Evolutionary conservation across 2,888 invertebrate species (phyloP), one percentile per base, ranked within the genome.

Genomic region (Anodontia alba): DNA sequence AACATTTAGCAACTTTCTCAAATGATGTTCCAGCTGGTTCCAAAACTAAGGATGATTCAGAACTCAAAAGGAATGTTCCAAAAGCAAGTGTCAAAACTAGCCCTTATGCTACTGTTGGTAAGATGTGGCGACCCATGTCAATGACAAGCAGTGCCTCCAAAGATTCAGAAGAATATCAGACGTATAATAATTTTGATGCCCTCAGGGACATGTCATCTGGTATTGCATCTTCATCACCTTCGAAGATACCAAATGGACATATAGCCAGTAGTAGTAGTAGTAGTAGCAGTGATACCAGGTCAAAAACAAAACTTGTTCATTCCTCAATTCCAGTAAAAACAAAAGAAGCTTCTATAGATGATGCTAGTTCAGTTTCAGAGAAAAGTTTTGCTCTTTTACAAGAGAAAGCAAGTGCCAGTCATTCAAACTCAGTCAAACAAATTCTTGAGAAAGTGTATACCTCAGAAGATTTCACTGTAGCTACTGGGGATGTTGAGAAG

Each of bases 101-200:
- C 76, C 91, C 91, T 5, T 90, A 88, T 82, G 89, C 91, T 38
- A 91, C 91, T 33, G 88, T 91, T 15, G 84, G 87, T 68, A 91
- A 90, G 73, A 91, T 91, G 90, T 91, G 91, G 90, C 84, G 91
- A 17, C 91, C 91, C 20, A 88, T 90, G 75, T 80, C 90, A 29
- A 90, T 89, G 87, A 74, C 86, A 23, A 85, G 75, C 20, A 89
- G 88, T 77, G 78, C 80, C 42, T 78, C 81, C 10, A 76, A 69
- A 20, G 77, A 79, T 10, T 77, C 80, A n/a, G 87, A 88, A 23
- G 86, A 89, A 23, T 83, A 83, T 1, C 82, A 83, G 29, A 80
- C 86, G 3, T 87, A 83, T 46, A 87, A 87, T 74, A 88, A 87
- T 75, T 87, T 87, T 83, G 86, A 86, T 84, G 83, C 82, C 42